Evolutionary conservation across 2,888 invertebrate species (phyloP).

Genomic region (Bibio marci): DNA sequence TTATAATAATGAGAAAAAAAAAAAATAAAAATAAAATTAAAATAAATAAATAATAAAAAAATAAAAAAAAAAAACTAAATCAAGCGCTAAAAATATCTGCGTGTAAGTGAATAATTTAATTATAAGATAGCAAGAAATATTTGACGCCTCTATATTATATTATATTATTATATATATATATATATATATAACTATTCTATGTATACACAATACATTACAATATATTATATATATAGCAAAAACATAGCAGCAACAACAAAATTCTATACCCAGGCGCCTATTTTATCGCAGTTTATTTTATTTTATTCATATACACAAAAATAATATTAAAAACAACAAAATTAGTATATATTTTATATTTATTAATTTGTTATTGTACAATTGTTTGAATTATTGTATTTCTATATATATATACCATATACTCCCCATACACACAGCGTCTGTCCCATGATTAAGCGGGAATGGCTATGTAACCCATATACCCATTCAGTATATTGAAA

Average conservation of each 20-base stretch:
- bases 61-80: background rate
- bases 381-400: background rate
- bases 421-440: background rate
- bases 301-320: too few species aligned
- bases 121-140: too few species aligned
- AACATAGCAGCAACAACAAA: background rate
- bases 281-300: background rate
- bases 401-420: background rate
- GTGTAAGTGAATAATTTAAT: too few species aligned
- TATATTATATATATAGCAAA: background rate
- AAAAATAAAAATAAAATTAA: background rate
- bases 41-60: background rate
- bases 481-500: too few species aligned
- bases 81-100: too few species aligned
- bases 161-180: too few species aligned
- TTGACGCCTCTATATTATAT: too few species aligned
- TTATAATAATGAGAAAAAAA: too few species aligned
- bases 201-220: too few species aligned
- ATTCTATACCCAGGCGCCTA: background rate
- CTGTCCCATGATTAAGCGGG: background rate
- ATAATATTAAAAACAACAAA: too few species aligned
- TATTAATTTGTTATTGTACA: background rate
- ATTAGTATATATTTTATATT: too few species aligned
- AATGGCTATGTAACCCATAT: background rate
- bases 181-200: too few species aligned